Conservation (phyloP, 2,888 invertebrate genomes). For the Tachina fera region DNA sequence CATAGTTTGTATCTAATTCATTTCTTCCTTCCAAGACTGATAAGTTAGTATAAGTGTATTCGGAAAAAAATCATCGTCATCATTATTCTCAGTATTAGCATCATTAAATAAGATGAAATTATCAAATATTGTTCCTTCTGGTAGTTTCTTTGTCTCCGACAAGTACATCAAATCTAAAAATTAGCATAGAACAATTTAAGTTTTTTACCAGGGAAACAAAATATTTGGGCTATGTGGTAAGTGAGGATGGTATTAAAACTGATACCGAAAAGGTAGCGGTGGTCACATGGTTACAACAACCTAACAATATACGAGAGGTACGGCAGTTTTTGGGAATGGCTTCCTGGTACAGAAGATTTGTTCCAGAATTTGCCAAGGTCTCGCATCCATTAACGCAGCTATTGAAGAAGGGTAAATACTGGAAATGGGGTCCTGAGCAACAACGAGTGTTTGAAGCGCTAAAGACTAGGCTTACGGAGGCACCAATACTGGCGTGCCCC, state of each 20-base stretch:
- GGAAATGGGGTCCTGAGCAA: background rate
- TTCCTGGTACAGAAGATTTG: background rate
- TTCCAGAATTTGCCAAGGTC: background rate
- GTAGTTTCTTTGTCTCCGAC: no score
- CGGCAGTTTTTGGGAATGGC: background rate
- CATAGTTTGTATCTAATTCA: no score
- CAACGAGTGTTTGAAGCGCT: background rate
- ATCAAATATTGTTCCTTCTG: no score
- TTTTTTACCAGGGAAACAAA: no score
- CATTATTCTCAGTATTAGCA: no score
- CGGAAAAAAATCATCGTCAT: no score
- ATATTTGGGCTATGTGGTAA: no score
- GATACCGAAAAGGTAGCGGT: background rate
- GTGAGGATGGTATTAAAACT: background rate
- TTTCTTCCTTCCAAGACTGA: no score
- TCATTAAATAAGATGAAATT: no score
- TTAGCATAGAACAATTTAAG: no score
- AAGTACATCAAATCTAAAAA: no score
- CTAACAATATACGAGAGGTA: background rate
- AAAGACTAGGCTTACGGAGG: background rate
- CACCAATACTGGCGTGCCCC: background rate
- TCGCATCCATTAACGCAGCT: background rate
- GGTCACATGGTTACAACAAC: background rate
- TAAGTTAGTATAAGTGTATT: no score
- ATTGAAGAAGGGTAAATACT: background rate